Conservation (phyloP, 2,797 vertebrate genomes). For the Sebastes ruberrimus region DNA sequence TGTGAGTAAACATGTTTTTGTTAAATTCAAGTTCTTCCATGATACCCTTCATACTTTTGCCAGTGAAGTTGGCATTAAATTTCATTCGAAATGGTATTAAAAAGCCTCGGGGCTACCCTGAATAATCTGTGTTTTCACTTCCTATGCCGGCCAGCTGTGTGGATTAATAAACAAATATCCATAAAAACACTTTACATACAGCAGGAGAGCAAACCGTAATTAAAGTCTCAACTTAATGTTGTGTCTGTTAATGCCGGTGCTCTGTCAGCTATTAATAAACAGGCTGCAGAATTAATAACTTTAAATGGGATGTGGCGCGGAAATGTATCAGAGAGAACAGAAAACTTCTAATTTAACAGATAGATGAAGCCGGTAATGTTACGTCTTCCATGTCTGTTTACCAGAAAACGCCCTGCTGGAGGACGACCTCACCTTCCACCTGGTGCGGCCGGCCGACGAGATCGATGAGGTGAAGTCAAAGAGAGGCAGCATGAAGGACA, state of each 20-base stretch:
- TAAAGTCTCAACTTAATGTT: too few relatives aligned
- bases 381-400: background rate
- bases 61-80: background rate
- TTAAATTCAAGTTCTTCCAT: background rate
- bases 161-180: background rate
- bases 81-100: background rate
- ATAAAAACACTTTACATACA: background rate
- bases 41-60: background rate
- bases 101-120: background rate
- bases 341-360: background rate
- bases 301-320: too few relatives aligned
- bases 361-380: too few relatives aligned
- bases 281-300: too few relatives aligned
- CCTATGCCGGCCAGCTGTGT: background rate
- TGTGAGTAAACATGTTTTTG: background rate
- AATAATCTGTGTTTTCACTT: background rate
- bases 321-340: background rate
- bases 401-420: slow-evolving; percentile 91
- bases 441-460: slow-evolving; percentile 91
- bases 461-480: slow-evolving; percentile 95
- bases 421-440: slow-evolving; percentile 96
- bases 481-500: slow-evolving; percentile 95
- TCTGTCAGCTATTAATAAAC: background rate
- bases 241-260: background rate
- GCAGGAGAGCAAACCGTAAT: background rate